Conservation (phyloP, 1,140 invertebrate species). For the Drosophila insularis region DNA sequence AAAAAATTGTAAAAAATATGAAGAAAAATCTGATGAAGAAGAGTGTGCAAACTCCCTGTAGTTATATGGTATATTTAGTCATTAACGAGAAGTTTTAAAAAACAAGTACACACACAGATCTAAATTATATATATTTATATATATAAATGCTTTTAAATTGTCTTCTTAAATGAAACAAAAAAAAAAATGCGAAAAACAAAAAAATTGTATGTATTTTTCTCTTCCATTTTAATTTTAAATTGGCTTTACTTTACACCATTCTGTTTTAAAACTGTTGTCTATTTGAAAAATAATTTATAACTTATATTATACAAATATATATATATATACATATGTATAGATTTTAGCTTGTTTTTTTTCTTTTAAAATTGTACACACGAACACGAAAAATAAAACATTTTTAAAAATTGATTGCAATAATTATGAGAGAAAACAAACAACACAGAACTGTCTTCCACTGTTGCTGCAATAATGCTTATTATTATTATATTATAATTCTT, state of each 20-base stretch:
- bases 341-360: conserved; percentile 50
- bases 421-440: conserved; percentile 28
- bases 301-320: conserved; percentile 53
- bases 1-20: conserved; percentile 30
- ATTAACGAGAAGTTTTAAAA: conserved; percentile 55
- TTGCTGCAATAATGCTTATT: conserved; percentile 79
- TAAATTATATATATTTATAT: conserved; percentile 6
- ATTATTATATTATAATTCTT: conserved; percentile 35
- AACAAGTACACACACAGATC: conserved; percentile 30
- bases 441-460: conserved; percentile 76
- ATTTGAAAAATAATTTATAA: conserved; percentile 70
- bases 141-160: conserved; percentile 71
- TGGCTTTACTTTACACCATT: conserved; percentile 40
- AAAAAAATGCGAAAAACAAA: conserved; percentile 5
- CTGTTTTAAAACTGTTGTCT: conserved; percentile 75
- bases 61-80: conserved; percentile 75
- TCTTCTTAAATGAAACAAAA: conserved; percentile 31
- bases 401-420: conserved; percentile 37
- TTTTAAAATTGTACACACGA: conserved; percentile 45
- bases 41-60: conserved; percentile 40
- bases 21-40: conserved; percentile 3
- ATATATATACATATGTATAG: conserved; percentile 57
- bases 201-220: conserved; percentile 75
- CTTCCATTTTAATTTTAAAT: conserved; percentile 37
- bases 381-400: conserved; percentile 44